Percentiles rank a stretch among this genome's conserved stretches.
phyloP scores from a whole-genome alignment of 1,140 invertebrate genomes.

The Drosophila watanabei region DNA sequence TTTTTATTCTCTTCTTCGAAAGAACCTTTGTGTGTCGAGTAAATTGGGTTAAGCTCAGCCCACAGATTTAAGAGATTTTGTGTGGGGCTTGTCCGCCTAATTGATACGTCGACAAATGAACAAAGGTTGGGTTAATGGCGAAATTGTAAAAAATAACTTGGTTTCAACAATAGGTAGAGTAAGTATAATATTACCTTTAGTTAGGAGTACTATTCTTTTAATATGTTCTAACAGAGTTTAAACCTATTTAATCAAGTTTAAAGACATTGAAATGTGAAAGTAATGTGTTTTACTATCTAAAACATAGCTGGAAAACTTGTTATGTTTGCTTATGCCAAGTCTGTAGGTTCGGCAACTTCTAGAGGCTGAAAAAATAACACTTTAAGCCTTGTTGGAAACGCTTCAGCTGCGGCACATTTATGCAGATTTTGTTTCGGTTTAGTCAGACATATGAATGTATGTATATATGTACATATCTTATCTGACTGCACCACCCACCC shows the following conservation, averaged over 20 bases:
- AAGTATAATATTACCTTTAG: background rate
- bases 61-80: slow-evolving; percentile 5
- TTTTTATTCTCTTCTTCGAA: slow-evolving; percentile 15
- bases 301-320: slow-evolving; percentile 2
- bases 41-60: slow-evolving; percentile 42
- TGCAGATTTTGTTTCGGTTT: slow-evolving; percentile 55
- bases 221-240: no score
- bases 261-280: slow-evolving; percentile 1
- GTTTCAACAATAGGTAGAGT: slow-evolving; percentile 2
- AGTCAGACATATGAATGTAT: slow-evolving; percentile 25
- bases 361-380: slow-evolving; percentile 25
- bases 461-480: slow-evolving; percentile 41
- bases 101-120: slow-evolving; percentile 20
- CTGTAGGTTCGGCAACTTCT: slow-evolving; percentile 28
- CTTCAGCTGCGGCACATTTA: slow-evolving; percentile 52
- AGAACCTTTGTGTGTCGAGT: slow-evolving; percentile 16
- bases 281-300: background rate
- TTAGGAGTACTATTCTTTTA: no score
- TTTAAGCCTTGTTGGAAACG: no score
- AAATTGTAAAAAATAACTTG: slow-evolving; percentile 3
- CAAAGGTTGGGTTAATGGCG: slow-evolving; percentile 14
- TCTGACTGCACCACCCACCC: slow-evolving; percentile 59
- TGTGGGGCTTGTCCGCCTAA: slow-evolving; percentile 27
- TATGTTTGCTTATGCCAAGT: slow-evolving; percentile 4
- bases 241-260: no score